A percentile compares a stretch with the other conserved stretches of the same genome.
phyloP scores from a whole-genome alignment of 2,797 vertebrate species.

The Sebastolobus alascanus region DNA sequence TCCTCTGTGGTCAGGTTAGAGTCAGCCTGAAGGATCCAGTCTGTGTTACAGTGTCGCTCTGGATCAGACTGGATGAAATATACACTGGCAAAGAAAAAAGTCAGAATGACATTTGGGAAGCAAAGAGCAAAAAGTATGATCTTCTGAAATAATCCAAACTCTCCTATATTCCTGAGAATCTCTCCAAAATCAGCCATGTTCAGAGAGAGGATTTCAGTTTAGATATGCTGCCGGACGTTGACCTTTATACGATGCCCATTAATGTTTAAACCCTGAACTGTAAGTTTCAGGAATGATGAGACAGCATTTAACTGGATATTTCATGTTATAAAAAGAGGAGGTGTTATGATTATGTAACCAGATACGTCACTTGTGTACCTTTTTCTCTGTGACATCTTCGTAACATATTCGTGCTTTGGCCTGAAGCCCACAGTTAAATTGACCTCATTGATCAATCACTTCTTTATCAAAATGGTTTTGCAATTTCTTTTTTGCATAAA shows the following conservation, averaged over 20 bases:
- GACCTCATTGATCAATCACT: background rate
- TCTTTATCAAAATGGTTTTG: background rate
- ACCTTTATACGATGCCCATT: conserved; percentile 49
- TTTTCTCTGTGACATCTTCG: background rate
- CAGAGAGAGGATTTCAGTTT: background rate
- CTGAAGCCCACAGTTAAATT: background rate
- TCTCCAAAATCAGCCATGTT: conserved; percentile 82
- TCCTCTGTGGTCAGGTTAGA: conserved; percentile 83
- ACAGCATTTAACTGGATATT: background rate
- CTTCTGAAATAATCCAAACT: conserved; percentile 88
- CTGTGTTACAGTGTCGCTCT: conserved; percentile 84
- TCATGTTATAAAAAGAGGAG: background rate
- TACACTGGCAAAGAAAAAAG: conserved; percentile 84
- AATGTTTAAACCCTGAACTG: conserved; percentile 58
- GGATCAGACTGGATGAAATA: conserved; percentile 83
- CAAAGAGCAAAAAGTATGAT: conserved; percentile 75
- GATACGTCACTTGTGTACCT: background rate
- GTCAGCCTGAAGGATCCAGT: conserved; percentile 83
- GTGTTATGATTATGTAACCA: background rate
- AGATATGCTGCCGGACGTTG: background rate
- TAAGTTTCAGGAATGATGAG: background rate
- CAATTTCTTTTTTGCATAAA: background rate
- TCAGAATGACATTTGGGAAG: conserved; percentile 72
- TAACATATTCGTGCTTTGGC: background rate
- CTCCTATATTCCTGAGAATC: conserved; percentile 80